These are phyloP conservation scores for Clanis bilineata DNA, from an alignment of 2,888 invertebrate genomes.

Conservation along the genomic window DNA sequence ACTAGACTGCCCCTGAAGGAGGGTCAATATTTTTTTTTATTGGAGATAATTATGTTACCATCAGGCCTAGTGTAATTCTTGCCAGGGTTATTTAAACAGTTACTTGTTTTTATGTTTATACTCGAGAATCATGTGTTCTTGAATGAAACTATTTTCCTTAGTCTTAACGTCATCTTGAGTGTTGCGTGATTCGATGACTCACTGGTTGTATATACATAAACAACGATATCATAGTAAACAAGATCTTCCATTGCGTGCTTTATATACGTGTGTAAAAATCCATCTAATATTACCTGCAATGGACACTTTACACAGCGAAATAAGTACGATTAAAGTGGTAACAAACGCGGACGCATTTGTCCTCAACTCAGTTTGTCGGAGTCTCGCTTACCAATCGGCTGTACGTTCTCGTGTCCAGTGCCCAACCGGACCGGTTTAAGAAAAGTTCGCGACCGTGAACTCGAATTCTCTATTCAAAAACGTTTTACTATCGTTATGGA, in stretches of 20 bases:
- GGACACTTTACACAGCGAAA: conserved; percentile 1
- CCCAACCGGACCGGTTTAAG: conserved; percentile 36
- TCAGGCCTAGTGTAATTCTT: too few relatives aligned
- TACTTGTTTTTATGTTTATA: neutral
- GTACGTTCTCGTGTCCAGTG: conserved; percentile 44
- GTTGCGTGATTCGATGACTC: neutral
- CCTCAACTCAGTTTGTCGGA: conserved; percentile 58
- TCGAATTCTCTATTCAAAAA: conserved; percentile 24
- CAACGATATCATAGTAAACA: neutral
- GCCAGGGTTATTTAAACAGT: too few relatives aligned
- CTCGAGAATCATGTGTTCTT: neutral
- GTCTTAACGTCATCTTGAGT: conserved; percentile 15
- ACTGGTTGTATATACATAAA: conserved; percentile 24
- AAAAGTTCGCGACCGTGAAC: conserved; percentile 22
- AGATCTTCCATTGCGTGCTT: neutral
- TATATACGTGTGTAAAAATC: neutral
- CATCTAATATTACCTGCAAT: neutral
- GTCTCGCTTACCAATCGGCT: conserved; percentile 61
- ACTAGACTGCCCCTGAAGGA: too few relatives aligned
- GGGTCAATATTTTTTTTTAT: too few relatives aligned
- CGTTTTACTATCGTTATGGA: conserved; percentile 30
- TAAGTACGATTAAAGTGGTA: neutral
- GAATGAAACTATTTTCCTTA: conserved; percentile 6
- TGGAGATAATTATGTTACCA: too few relatives aligned
- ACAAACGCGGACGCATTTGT: conserved; percentile 24